These are phyloP conservation scores for Bolinopsis microptera DNA, from an alignment of 37 sponge, comb jelly and placozoan species.

Conservation along the genomic window DNA sequence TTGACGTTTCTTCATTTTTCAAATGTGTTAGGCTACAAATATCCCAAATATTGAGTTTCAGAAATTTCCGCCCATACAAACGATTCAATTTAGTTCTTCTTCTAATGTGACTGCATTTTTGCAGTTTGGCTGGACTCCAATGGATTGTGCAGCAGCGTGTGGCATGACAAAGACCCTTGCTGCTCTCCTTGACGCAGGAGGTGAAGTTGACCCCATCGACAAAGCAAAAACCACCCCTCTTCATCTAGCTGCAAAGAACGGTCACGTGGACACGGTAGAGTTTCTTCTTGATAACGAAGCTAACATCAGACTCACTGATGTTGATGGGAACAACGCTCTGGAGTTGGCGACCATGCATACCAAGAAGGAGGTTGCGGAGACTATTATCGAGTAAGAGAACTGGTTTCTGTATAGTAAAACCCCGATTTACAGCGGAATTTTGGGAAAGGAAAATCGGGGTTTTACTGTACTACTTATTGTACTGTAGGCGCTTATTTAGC, in stretches of 20 bases:
- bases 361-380: constrained; percentile 12
- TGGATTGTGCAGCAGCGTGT: constrained; percentile 64
- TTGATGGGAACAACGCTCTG: constrained; percentile 35
- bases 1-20: background rate
- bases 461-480: too few species aligned
- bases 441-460: too few species aligned
- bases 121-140: constrained; percentile 59
- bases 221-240: constrained; percentile 72
- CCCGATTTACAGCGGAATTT: too few species aligned
- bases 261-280: constrained; percentile 69
- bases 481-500: too few species aligned
- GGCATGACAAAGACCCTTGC: constrained; percentile 38
- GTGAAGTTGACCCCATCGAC: constrained; percentile 51
- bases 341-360: constrained; percentile 77
- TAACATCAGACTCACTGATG: constrained; percentile 57
- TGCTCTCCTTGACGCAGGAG: constrained; percentile 28
- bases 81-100: too few species aligned
- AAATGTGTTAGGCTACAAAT: background rate
- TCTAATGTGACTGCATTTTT: too few species aligned
- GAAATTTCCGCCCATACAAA: background rate
- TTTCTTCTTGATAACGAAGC: constrained; percentile 73
- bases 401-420: too few species aligned
- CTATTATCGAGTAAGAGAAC: constrained; percentile 2
- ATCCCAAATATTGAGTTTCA: background rate
- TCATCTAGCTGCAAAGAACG: constrained; percentile 86